phyloP scores from a whole-genome alignment of 92 coral and sea anemone genomes.

The Muricea muricata region DNA sequence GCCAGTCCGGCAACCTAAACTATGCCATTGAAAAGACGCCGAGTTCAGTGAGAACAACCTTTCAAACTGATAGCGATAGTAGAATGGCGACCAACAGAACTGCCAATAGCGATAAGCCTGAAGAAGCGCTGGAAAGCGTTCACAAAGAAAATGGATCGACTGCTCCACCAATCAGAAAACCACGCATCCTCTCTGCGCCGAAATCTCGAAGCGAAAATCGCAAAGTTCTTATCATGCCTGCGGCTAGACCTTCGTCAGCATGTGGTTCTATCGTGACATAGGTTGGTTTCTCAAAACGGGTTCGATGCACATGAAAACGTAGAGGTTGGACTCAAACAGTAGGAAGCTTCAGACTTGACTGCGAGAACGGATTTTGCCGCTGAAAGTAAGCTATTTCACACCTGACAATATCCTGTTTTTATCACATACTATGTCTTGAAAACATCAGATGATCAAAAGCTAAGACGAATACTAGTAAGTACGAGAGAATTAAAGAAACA shows the following conservation, averaged over 20 bases:
- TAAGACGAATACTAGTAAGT: no score
- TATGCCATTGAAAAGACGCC: background rate
- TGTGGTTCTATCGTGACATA: background rate
- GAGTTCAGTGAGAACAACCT: background rate
- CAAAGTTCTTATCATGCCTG: background rate
- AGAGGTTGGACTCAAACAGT: no score
- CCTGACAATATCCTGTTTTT: no score
- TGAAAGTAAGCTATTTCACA: no score
- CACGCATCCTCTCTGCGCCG: slow-evolving; percentile 39
- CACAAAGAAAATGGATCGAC: background rate
- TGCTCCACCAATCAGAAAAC: background rate
- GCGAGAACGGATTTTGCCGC: no score
- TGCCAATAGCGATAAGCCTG: background rate
- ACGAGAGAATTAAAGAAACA: no score
- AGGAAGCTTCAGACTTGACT: no score
- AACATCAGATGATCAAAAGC: no score
- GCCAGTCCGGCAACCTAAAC: background rate
- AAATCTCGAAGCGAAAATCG: slow-evolving; percentile 6
- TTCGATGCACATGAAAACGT: no score
- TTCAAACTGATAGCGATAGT: background rate
- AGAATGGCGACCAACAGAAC: background rate
- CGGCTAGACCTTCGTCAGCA: slow-evolving; percentile 32
- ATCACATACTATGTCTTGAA: no score
- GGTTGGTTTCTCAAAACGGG: background rate
- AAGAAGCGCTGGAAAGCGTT: background rate